Evolutionary conservation across 2,113 vertebrate genomes (phyloP), one percentile per base, ranked within the genome.

Genomic region (Ranitomeya imitator): DNA sequence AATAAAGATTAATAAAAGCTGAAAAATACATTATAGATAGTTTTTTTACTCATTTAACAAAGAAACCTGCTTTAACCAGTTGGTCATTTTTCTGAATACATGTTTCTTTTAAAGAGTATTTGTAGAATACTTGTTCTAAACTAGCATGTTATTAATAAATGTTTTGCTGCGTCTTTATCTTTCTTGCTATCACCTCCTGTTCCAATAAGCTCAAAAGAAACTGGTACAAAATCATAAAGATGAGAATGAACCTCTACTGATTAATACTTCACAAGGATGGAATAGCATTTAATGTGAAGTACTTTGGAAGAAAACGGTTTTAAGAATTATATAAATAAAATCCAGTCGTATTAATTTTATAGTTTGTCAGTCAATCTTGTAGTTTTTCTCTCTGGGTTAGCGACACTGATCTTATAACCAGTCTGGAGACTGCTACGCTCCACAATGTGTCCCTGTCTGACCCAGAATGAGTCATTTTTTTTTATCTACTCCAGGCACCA

Each of bases 391-490:
- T 3, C 81, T 83, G 37, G 81, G 59, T 83, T 83, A 83, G 54
- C 65, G 59, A 51, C 81, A 23, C 61, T 45, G 63, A 67, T 63
- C 81, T 45, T 54, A 13, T 69, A 23, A 69, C 61, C 61, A 67
- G 81, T 63, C 61, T 51, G 21, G 63, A 67, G 81, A 51, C 81
- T 65, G 61, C 51, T 54, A n/a, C 54, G 19, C n/a, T 83, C 61
- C 16, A 52, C 52, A n/a, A 37, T n/a, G 15, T 83, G 45, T 83
- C 63, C 63, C 61, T 26, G 6, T 69, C 23, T 83, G 61, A 83
- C 81, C 81, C 45, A 10, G 61, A 69, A 12, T 83, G 63, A 83
- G 81, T 83, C 81, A 83, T 37, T 26, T 83, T 83, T 83, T 69
- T 67, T 52, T 23, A 83, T 67, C 61, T 23, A 83, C 81, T 69